Evolutionary conservation across 2,888 invertebrate species (phyloP), one percentile per base, ranked within the genome.

Genomic region (Tribolium freemani): DNA sequence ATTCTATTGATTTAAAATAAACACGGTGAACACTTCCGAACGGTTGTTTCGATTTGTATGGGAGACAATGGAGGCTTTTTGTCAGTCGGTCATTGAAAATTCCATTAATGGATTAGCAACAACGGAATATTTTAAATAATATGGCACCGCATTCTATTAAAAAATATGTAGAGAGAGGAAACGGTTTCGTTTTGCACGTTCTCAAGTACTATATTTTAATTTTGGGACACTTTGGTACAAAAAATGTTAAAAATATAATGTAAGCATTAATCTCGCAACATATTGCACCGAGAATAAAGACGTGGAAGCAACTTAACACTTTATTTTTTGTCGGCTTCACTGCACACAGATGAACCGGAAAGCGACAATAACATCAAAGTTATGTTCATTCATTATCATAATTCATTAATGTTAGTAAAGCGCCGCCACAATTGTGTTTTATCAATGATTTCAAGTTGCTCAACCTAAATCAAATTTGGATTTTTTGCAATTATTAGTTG

Each of bases 321-420:
- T n/a, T 6, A 38, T 58, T 45, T 45, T 9, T n/a, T 58, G 58
- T 16, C 58, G 58, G 58, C 45, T 13, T 16, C 13, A 11, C 13
- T 58, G 16, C 38, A 58, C 45, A 44, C 44, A 44, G 44, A 16
- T 58, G 58, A 58, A 58, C 58, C 58, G 44, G 58, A 58, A 58
- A 58, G 45, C 38, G 16, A 58, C 58, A 58, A 30, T 56, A 31
- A 13, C 38, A 58, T 56, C 9, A 30, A 44, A 44, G 45, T 45
- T 9, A 20, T 26, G 13, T 16, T 21, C 51, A 51, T 20, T 31
- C 16, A 38, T 57, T 57, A 58, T 58, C 58, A 10, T 45, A 56
- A 58, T 58, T 57, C 44, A 58, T 58, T 45, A 58, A 58, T 45
- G 45, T 50, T 20, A 20, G 2, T n/a, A 30, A 58, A 56, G 38